These are phyloP conservation scores for Scaptodrosophila latifasciaeformis DNA, from an alignment of 2,888 invertebrate species.

Conservation along the genomic window DNA sequence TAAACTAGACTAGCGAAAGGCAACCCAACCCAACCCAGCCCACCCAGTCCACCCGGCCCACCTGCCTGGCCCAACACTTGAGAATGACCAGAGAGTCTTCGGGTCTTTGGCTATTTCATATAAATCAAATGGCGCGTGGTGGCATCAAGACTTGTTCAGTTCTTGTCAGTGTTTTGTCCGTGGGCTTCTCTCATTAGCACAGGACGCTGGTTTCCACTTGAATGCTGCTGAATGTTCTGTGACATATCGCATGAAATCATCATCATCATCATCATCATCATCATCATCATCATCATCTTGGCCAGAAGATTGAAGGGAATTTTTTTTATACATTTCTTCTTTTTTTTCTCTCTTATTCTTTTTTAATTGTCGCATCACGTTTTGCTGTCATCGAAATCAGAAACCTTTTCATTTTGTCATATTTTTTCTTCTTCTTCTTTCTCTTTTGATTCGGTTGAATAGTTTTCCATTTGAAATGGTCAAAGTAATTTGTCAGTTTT, in stretches of 20 bases:
- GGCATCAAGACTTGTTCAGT: constrained; percentile 37
- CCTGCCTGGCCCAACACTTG: constrained; percentile 32
- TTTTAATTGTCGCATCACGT: constrained; percentile 62
- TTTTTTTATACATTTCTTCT: constrained; percentile 27
- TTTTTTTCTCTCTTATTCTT: constrained; percentile 16
- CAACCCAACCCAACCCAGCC: too few species aligned
- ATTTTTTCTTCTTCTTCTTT: not conserved
- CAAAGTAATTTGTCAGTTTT: constrained; percentile 16
- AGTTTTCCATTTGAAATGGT: constrained; percentile 20
- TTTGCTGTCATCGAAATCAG: constrained; percentile 49
- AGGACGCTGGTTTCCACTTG: constrained; percentile 39
- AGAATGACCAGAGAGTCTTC: too few species aligned
- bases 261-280: constrained; percentile 27
- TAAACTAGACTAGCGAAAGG: not conserved
- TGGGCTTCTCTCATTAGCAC: constrained; percentile 20
- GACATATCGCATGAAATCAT: constrained; percentile 60
- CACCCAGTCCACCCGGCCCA: constrained; percentile 22
- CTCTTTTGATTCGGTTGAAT: not conserved
- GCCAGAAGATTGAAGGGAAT: too few species aligned
- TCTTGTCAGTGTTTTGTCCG: constrained; percentile 13
- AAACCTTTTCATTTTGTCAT: constrained; percentile 4
- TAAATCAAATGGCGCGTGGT: constrained; percentile 60
- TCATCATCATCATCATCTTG: constrained; percentile 6
- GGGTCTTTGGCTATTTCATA: constrained; percentile 18
- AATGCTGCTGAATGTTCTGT: constrained; percentile 68